Base-by-base conservation (phyloP, 2,888 invertebrate species). In the Ptilodon capucinus region DNA sequence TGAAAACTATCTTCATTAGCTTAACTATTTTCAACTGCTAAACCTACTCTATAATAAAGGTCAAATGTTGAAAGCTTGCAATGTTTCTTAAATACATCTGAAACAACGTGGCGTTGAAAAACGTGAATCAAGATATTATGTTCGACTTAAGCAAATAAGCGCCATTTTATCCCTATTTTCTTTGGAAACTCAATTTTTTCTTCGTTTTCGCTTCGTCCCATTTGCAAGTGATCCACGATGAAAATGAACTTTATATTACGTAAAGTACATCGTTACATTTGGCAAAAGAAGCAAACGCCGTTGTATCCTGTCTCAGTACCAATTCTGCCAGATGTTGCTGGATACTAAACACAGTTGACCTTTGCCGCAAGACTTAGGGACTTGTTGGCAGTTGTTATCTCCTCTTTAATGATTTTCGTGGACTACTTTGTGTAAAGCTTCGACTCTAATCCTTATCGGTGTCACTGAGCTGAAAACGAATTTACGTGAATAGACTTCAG, bases 341-440 rank as follows among this genome's bases (percentile, higher is more conserved):
- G 9, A 30, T 38, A 16, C 41, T 34, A 42, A 39, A 38, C 28
- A 38, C 14, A 13, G 28, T 46, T 56, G 44, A 48, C 51, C 40
- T 60, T 46, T 48, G 2, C 4, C 8, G 46, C 8, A 18, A 19
- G n/a, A 7, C 11, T 18, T 36, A 25, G 25, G 30, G 42, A 32
- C 40, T 45, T 14, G 16, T 43, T 40, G 40, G 36, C 44, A 36
- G 2, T 45, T 46, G 14, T 42, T 45, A 47, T 48, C 11, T 54
- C 23, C 38, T 44, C 45, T 60, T 48, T 61, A 40, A 49, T 41
- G 38, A 51, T 45, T 46, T 23, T 47, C 47, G 45, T 46, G 36
- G 9, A 42, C 18, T 23, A 25, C 35, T 39, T 34, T 44, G 21
- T 18, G 9, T 28, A 8, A n/a, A 1, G 14, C 1, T 32, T 0